phyloP scores from a whole-genome alignment of 2,113 vertebrate species.

The Sorex fumeus region DNA sequence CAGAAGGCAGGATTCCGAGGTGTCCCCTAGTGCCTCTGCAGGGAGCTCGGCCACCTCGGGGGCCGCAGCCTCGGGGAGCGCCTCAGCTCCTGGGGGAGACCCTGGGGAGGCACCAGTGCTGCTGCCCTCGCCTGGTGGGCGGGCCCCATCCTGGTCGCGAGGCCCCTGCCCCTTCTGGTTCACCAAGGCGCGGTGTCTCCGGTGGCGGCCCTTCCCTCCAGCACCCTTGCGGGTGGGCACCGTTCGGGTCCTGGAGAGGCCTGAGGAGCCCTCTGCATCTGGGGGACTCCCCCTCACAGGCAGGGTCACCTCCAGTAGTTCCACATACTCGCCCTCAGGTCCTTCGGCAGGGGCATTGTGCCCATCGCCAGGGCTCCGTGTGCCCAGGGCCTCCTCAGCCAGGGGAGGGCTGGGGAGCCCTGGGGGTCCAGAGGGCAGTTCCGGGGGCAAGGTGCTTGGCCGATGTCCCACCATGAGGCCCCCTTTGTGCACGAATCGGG shows the following conservation, averaged over 20 bases:
- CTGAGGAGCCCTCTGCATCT: constrained; percentile 86
- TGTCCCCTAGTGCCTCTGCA: constrained; percentile 21
- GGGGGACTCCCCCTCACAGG: constrained; percentile 78
- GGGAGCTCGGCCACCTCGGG: constrained; percentile 55
- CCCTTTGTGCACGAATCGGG: constrained; percentile 92
- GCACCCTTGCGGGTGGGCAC: constrained; percentile 90
- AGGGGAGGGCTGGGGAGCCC: constrained; percentile 80
- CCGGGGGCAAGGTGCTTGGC: constrained; percentile 69
- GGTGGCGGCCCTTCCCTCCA: constrained; percentile 90
- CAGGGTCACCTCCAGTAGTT: constrained; percentile 92
- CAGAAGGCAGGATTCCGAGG: constrained; percentile 53
- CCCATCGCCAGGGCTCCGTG: constrained; percentile 84
- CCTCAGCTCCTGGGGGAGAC: constrained; percentile 51
- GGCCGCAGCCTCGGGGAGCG: constrained; percentile 32
- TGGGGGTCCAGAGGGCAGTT: constrained; percentile 74
- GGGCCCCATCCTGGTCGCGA: constrained; percentile 74
- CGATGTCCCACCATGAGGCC: constrained; percentile 85
- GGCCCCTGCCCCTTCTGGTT: constrained; percentile 85
- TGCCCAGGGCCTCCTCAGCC: constrained; percentile 79
- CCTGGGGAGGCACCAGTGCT: constrained; percentile 52
- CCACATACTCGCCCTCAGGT: constrained; percentile 92
- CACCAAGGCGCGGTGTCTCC: constrained; percentile 90
- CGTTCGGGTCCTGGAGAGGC: constrained; percentile 91
- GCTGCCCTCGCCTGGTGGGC: constrained; percentile 80
- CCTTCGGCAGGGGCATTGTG: constrained; percentile 84